Conservation (phyloP, 2,888 invertebrate species). For the Xylocampa areola region DNA sequence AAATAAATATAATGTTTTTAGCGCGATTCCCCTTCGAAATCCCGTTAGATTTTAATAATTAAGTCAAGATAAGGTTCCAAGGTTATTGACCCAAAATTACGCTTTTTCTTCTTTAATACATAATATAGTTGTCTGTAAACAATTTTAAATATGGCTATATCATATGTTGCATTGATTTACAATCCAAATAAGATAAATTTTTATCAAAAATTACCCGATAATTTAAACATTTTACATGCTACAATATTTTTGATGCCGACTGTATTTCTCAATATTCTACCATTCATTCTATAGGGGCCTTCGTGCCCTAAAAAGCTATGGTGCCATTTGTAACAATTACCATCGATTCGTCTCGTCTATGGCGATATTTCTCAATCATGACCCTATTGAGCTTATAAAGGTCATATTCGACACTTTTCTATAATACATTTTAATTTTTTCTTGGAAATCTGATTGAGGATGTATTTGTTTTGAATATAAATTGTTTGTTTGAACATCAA, state of each 20-base stretch:
- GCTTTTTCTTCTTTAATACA: too few relatives aligned
- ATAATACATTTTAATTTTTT: slow-evolving; percentile 26
- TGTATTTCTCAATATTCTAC: not conserved
- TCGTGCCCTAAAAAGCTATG: slow-evolving; percentile 53
- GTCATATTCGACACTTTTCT: slow-evolving; percentile 33
- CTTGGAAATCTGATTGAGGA: slow-evolving; percentile 7
- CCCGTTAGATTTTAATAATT: too few relatives aligned
- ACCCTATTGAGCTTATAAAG: slow-evolving; percentile 64
- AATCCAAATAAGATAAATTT: too few relatives aligned
- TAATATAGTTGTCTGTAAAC: too few relatives aligned
- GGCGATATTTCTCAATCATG: slow-evolving; percentile 80
- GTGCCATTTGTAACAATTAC: slow-evolving; percentile 81
- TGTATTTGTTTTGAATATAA: not conserved
- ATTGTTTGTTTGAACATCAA: not conserved
- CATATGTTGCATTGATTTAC: too few relatives aligned
- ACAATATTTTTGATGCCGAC: not conserved
- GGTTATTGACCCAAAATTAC: too few relatives aligned
- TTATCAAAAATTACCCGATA: too few relatives aligned
- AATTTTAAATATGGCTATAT: too few relatives aligned
- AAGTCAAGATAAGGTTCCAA: too few relatives aligned
- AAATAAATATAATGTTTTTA: too few relatives aligned
- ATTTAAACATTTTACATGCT: too few relatives aligned
- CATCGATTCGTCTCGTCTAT: slow-evolving; percentile 65
- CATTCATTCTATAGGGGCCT: slow-evolving; percentile 9
- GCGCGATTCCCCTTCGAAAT: too few relatives aligned